Conservation (phyloP, 2,797 vertebrate species). For the Buceros bicornis region DNA sequence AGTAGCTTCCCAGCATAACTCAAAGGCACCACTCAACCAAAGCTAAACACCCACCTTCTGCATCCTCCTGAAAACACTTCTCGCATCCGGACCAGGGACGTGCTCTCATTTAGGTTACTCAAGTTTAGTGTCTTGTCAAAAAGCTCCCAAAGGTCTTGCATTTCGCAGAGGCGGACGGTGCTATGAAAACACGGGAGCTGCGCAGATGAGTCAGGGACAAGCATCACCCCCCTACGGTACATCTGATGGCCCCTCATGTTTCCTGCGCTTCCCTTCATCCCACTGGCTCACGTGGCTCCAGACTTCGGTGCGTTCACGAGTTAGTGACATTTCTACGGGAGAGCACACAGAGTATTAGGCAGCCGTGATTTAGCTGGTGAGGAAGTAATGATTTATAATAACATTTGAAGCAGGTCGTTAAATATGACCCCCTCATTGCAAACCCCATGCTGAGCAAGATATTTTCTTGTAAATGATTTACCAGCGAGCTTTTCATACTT, state of each 20-base stretch:
- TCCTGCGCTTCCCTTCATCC: background rate
- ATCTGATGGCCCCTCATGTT: accelerated
- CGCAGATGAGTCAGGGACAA: accelerated
- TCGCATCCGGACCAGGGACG: background rate
- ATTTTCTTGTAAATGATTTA: slow-evolving; percentile 64
- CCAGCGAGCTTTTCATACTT: slow-evolving; percentile 38
- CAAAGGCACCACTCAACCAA: background rate
- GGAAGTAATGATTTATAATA: slow-evolving; percentile 59
- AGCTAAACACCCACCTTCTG: background rate
- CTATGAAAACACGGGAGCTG: background rate
- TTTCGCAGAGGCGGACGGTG: accelerated
- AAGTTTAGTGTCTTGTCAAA: background rate
- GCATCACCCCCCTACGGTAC: accelerated
- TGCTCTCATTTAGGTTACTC: background rate
- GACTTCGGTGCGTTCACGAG: background rate
- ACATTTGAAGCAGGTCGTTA: slow-evolving; percentile 56
- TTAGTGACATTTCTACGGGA: background rate
- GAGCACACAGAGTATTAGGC: background rate
- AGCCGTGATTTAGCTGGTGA: slow-evolving; percentile 13
- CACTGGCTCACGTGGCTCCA: background rate
- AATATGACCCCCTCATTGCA: slow-evolving; percentile 19
- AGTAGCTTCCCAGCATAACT: background rate
- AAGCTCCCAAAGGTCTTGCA: background rate
- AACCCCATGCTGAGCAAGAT: slow-evolving; percentile 38
- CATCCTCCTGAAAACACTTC: background rate